Base-by-base conservation (phyloP, 2,888 invertebrate genomes). In the Liposcelis brunnea region DNA sequence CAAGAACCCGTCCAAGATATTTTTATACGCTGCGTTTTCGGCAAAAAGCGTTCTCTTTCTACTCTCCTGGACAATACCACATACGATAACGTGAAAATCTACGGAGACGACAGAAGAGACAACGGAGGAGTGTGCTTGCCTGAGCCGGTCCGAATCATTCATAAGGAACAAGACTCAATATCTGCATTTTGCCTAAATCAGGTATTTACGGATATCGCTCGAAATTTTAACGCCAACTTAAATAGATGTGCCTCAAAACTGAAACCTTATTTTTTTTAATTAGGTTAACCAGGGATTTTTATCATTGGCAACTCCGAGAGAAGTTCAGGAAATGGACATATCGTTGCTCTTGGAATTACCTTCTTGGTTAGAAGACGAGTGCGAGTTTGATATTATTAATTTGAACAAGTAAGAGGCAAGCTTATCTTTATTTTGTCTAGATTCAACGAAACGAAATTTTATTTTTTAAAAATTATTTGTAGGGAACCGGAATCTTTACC, bases 151-250 rank as follows among this genome's bases (percentile, higher is more conserved):
- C 75, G 94, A 53, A 90, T 98, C 55, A 90, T 98, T 53, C 97
- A 98, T 64, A 95, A 97, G 66, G 98, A 98, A 60, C 94, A 94
- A 65, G 98, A 98, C 64, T 87, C 93, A 47, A 94, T 98, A 54
- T 81, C 91, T 45, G 89, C 97, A 31, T 98, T 98, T 70, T 94
- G 95, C 59, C 73, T 95, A 48, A 95, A 94, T 64, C 83, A 86
- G 72, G 91, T 87, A 58, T 51, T 51, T 15, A 16, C n/a, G n/a
- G n/a, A n/a, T n/a, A n/a, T n/a, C n/a, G n/a, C n/a, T 21, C 19
- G 32, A 19, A 44, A 15, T 48, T n/a, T n/a, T n/a, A n/a, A n/a
- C n/a, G n/a, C n/a, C n/a, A 12, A 19, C 19, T 31, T 33, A 45
- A 18, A 3, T 47, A 10, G 12, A 33, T 10, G 18, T 21, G n/a